Evolutionary conservation across 2,797 vertebrate species (phyloP), one percentile per base, ranked within the genome.

Genomic region (Tauraco hartlaubi): DNA sequence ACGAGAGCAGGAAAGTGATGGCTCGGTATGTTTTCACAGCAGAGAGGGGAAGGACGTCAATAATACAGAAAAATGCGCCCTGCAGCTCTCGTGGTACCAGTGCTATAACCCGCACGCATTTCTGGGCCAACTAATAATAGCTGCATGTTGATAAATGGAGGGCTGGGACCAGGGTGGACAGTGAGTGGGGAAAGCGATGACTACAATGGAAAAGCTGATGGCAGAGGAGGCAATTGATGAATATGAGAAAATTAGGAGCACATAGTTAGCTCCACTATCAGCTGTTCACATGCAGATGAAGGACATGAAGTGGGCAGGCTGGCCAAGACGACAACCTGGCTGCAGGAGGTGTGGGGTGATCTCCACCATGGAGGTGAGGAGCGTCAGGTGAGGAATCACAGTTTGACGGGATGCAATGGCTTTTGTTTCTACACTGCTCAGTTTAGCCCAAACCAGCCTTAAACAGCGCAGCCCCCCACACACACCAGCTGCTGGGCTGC

Each of bases 111-210:
- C 6, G 8, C 9, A 9, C 21, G 44, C 26, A 19, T 69, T 94
- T 90, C 62, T 86, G 73, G 85, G 88, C 20, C 82, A 63, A 39
- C 76, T 93, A 94, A 81, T 84, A 94, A 95, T 83, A 97, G 85
- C 66, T 90, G 55, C 78, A 39, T 79, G 92, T 88, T 59, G 79
- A 91, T 69, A 72, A 85, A 66, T 21, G 25, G 77, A 73, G 31
- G 16, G 39, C 69, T 92, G 67, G 55, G 58, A 73, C 23, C 12
- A 41, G 43, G 25, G 41, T 33, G 46, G 58, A 46, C 76, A 78
- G 77, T 7, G 73, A 75, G 35, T 14, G 31, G 25, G 35, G n/a
- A 95, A 84, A 88, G 63, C 3, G 3, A 69, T 86, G 80, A 86
- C 0, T 5, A 62, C 69, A 86, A 84, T 86, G 74, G 56, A 92